phyloP scores from a whole-genome alignment of 2,797 vertebrate species.

The Luscinia luscinia region DNA sequence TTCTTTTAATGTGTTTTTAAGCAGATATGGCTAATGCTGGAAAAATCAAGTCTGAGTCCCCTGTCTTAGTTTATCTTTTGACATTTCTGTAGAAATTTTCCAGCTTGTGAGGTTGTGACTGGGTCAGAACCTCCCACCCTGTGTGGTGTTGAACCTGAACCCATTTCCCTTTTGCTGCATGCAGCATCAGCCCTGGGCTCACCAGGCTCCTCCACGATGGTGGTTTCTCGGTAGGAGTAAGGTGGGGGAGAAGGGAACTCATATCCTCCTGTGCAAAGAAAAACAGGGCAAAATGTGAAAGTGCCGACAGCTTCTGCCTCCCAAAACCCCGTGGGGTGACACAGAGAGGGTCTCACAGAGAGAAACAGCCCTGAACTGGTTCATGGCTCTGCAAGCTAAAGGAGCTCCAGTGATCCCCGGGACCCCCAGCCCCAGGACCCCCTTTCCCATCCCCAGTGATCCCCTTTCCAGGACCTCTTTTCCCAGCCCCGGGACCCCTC shows the following conservation, averaged over 20 bases:
- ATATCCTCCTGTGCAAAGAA: background rate
- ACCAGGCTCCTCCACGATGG: constrained; percentile 30
- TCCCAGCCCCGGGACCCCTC: too few species aligned
- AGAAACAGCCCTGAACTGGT: background rate
- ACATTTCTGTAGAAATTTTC: background rate
- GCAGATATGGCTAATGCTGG: background rate
- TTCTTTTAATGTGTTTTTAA: background rate
- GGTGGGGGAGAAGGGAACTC: constrained; percentile 64
- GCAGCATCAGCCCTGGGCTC: background rate
- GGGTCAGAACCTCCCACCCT: background rate
- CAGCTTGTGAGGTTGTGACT: background rate
- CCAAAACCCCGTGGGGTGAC: rapidly evolving
- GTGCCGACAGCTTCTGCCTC: background rate
- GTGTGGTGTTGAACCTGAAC: background rate
- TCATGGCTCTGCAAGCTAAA: background rate
- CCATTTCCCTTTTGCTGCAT: rapidly evolving
- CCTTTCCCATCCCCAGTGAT: too few species aligned
- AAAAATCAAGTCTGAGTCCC: background rate
- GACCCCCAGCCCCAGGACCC: too few species aligned
- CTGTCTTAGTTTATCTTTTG: background rate
- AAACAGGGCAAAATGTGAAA: background rate
- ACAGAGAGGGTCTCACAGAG: background rate
- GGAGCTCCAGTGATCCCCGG: background rate
- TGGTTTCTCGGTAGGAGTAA: constrained; percentile 29
- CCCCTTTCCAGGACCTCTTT: too few species aligned